Evolutionary conservation across 2,113 vertebrate species (phyloP), one percentile per base, ranked within the genome.

Genomic region (Climacteris rufus): DNA sequence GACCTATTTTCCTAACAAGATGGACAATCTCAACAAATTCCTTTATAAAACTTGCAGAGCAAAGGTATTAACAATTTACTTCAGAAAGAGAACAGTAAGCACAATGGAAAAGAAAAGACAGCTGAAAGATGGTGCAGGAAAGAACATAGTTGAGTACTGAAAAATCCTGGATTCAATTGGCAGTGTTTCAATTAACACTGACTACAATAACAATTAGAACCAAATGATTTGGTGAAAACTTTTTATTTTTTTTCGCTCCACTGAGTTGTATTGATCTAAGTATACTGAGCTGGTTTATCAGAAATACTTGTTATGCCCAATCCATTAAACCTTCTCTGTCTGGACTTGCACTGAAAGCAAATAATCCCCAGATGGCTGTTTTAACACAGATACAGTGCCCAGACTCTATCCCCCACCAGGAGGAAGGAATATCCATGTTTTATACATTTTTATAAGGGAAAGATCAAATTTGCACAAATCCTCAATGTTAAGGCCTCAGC

Each of bases 291-390:
- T 74, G 49, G 42, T 87, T 97, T 95, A 91, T 89, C 69, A 91
- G 79, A 94, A 96, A 90, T 87, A 71, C 90, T 91, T 3, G 22
- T 54, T 86, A 76, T 14, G 28, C n/a, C 24, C 28, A 91, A 60
- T 76, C 88, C 70, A 94, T 92, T 96, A 96, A 95, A 91, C 49
- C 82, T 87, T 22, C 66, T 83, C 74, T 88, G 71, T 53, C 76
- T 92, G 56, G 47, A 77, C 90, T 91, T 90, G 72, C 50, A 82
- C 54, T 65, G 59, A 71, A 90, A 76, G 59, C 50, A 96, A 92
- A 78, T 88, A 97, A 97, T 93, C 88, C 88, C 84, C 96, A 96
- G 91, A 95, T 92, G 70, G 69, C 66, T 87, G 45, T 77, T 71
- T 81, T 33, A 89, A 85, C 53, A 84, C 24, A 57, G 18, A 87